phyloP scores from a whole-genome alignment of 2,888 invertebrate genomes.

The Bhutanitis thaidina region DNA sequence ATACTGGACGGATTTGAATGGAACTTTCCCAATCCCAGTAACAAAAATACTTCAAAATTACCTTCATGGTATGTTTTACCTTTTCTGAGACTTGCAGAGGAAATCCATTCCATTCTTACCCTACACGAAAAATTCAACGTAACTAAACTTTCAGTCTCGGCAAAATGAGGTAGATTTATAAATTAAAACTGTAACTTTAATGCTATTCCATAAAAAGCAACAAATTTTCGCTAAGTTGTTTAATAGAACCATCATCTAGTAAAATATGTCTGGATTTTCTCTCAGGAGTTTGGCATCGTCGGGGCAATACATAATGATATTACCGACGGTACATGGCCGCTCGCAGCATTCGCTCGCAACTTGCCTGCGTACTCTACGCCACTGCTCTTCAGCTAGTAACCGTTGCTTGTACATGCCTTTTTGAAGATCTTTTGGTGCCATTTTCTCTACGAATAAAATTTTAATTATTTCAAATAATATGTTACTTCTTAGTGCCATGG shows the following conservation, averaged over 20 bases:
- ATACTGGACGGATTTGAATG: conserved; percentile 19
- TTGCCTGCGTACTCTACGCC: conserved; percentile 54
- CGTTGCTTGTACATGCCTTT: conserved; percentile 38
- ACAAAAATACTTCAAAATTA: conserved; percentile 5
- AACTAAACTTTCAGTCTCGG: neutral
- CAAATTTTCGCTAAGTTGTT: neutral
- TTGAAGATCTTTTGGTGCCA: conserved; percentile 50
- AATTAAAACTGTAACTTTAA: neutral
- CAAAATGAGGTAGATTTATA: conserved; percentile 15
- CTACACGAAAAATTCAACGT: neutral
- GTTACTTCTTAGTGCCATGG: too few species aligned
- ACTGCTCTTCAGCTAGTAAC: conserved; percentile 36
- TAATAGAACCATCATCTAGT: conserved; percentile 19
- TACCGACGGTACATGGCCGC: conserved; percentile 51
- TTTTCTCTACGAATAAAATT: conserved; percentile 44
- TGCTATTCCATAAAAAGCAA: neutral
- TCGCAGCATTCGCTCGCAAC: conserved; percentile 62
- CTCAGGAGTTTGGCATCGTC: conserved; percentile 47
- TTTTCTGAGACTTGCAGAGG: neutral
- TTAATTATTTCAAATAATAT: too few species aligned
- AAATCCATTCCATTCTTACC: neutral
- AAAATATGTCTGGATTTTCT: conserved; percentile 56
- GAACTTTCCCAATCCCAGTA: conserved; percentile 3
- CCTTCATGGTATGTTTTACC: neutral
- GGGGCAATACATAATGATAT: conserved; percentile 60